Percentiles rank a stretch among this genome's conserved stretches.
phyloP scores from a whole-genome alignment of 2,797 vertebrate species.

The Scyliorhinus canicula region DNA sequence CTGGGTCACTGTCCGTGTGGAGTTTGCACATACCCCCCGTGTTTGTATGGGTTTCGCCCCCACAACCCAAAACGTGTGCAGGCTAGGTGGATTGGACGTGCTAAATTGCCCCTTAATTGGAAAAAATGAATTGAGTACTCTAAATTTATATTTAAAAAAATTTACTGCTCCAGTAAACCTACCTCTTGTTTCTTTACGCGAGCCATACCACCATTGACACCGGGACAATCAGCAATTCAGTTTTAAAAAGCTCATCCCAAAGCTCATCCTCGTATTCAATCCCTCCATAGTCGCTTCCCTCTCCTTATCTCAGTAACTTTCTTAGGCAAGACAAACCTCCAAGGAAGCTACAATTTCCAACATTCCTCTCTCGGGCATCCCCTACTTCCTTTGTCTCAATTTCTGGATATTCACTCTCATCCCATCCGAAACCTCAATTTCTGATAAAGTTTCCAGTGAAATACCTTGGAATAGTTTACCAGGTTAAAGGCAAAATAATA shows the following conservation, averaged over 20 bases:
- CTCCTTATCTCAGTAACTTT: not conserved
- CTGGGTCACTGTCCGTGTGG: too few relatives aligned
- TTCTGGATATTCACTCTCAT: not conserved
- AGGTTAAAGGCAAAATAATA: not conserved
- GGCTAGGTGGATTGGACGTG: too few relatives aligned
- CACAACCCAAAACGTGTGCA: too few relatives aligned
- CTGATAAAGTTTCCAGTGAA: not conserved
- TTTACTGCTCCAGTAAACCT: not conserved
- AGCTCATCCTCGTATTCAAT: not conserved
- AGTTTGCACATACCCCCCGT: too few relatives aligned
- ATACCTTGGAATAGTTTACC: not conserved
- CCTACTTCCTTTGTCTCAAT: not conserved
- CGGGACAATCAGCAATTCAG: not conserved
- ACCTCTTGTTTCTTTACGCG: not conserved
- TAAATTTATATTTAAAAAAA: too few relatives aligned
- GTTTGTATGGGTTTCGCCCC: too few relatives aligned
- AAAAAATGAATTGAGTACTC: too few relatives aligned
- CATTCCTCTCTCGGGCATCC: not conserved
- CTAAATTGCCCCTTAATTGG: too few relatives aligned
- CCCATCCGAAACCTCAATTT: not conserved
- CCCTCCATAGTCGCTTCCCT: not conserved
- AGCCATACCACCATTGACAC: too few relatives aligned
- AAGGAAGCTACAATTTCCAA: not conserved
- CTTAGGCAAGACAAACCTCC: not conserved
- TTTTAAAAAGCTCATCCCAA: not conserved